Base-by-base conservation (phyloP, 2,113 vertebrate genomes). In the Zosterops pallidus region DNA sequence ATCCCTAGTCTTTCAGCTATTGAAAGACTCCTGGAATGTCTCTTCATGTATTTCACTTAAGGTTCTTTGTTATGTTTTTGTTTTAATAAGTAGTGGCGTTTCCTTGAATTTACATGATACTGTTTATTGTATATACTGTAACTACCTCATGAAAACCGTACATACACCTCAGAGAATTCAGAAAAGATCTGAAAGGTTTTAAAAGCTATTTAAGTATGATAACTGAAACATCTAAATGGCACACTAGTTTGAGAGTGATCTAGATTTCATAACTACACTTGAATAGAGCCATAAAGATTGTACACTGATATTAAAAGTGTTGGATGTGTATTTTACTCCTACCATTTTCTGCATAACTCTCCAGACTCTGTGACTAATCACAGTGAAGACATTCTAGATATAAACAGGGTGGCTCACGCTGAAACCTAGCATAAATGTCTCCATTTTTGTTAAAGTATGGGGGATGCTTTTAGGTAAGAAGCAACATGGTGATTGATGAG, bases 61-160 rank as follows among this genome's bases (percentile, higher is more conserved):
- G 50, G 42, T n/a, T 86, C 33, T 80, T 80, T 49, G 68, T 67
- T 83, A 83, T 29, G 22, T 42, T 71, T n/a, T 62, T 86, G 9
- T 68, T 95, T 82, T 94, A 90, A 86, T 63, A 57, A 79, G 71
- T 23, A 71, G 55, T 85, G 90, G 31, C n/a, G 82, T 96, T 97
- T 97, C 63, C 70, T 92, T 92, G 94, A 96, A 97, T 93, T 87
- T 69, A 87, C 50, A 75, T 37, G 52, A 9, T 90, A 8, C 7
- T 82, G 19, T 82, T 96, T 86, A 71, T 86, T 90, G 47, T 68
- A 59, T 78, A 20, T 88, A 37, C 33, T 3, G 4, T 90, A 93
- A 94, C 88, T 92, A 83, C 49, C 53, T 84, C 92, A 89, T 77
- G 46, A 92, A 93, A 86, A 75, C 11, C 44, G 25, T 11, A 53